Evolutionary conservation across 2,113 vertebrate species (phyloP).

Genomic region (Oryzias javanicus): DNA sequence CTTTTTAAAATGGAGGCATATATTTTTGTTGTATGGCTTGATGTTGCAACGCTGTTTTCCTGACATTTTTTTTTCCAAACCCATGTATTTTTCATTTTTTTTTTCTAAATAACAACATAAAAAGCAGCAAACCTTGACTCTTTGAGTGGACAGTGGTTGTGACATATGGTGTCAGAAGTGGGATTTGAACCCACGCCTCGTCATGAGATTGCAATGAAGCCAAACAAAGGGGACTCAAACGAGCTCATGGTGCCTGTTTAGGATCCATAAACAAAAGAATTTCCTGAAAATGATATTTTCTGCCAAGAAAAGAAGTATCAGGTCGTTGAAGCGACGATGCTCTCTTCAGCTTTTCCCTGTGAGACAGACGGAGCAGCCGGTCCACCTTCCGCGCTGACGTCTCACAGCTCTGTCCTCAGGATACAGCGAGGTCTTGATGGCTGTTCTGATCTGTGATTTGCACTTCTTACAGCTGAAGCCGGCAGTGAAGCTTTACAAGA

Average conservation of each 20-base stretch:
- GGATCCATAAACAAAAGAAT: constrained; percentile 33
- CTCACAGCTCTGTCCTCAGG: constrained; percentile 49
- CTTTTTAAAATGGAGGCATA: too few species aligned
- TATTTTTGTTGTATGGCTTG: too few species aligned
- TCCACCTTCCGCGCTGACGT: constrained; percentile 50
- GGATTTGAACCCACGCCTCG: too few species aligned
- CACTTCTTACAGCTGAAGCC: constrained; percentile 40
- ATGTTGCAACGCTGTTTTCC: too few species aligned
- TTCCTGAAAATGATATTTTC: constrained; percentile 33
- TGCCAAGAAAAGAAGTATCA: constrained; percentile 43
- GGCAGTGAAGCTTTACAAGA: constrained; percentile 31
- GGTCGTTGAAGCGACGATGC: constrained; percentile 62
- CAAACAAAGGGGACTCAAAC: constrained; percentile 4
- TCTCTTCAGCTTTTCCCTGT: constrained; percentile 19
- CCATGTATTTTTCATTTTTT: too few species aligned
- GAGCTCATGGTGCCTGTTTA: constrained; percentile 20
- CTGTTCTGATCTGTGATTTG: constrained; percentile 30
- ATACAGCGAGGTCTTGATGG: constrained; percentile 13
- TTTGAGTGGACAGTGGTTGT: too few species aligned
- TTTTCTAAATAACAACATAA: too few species aligned
- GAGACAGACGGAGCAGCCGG: constrained; percentile 36
- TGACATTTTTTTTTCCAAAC: too few species aligned
- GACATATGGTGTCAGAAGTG: too few species aligned
- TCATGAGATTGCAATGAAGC: background rate
- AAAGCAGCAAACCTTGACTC: too few species aligned